A percentile compares a stretch with the other conserved stretches of the same genome.
Conservation (phyloP, 1,140 invertebrate species). For the Meloidogyne exigua region DNA sequence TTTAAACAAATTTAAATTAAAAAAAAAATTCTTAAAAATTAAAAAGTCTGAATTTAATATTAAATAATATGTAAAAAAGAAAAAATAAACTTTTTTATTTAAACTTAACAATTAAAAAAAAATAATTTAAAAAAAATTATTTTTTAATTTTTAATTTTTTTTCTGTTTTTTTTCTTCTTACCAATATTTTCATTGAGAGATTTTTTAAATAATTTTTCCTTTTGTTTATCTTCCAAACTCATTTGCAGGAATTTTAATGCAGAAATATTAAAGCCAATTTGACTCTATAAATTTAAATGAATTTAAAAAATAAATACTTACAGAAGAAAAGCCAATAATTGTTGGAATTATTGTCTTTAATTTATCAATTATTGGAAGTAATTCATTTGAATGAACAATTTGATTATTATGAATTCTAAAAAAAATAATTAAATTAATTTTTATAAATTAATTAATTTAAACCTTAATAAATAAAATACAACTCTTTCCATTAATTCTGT, state of each 20-base stretch:
- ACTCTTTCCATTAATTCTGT: conserved; percentile 76
- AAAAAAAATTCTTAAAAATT: no score
- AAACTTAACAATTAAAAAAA: background rate
- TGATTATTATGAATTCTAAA: conserved; percentile 78
- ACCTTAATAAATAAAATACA: conserved; percentile 77
- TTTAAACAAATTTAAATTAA: no score
- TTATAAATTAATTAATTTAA: conserved; percentile 13
- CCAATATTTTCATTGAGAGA: background rate
- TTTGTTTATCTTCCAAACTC: conserved; percentile 77
- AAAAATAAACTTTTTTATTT: no score
- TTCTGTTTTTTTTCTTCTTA: background rate
- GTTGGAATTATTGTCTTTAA: conserved; percentile 70
- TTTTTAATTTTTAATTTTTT: background rate
- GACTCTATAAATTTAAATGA: conserved; percentile 70
- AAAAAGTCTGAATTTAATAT: no score
- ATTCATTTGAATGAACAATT: conserved; percentile 72
- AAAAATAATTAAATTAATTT: conserved; percentile 33
- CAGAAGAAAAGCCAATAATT: conserved; percentile 68
- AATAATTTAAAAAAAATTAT: background rate
- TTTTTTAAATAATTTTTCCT: conserved; percentile 75
- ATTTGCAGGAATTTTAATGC: conserved; percentile 77
- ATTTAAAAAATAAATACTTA: background rate
- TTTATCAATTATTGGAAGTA: conserved; percentile 74
- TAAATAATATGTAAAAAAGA: no score
- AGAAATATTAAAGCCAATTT: conserved; percentile 81